Conservation (phyloP, 2,113 vertebrate genomes). For the Lamprologus lemairii region DNA sequence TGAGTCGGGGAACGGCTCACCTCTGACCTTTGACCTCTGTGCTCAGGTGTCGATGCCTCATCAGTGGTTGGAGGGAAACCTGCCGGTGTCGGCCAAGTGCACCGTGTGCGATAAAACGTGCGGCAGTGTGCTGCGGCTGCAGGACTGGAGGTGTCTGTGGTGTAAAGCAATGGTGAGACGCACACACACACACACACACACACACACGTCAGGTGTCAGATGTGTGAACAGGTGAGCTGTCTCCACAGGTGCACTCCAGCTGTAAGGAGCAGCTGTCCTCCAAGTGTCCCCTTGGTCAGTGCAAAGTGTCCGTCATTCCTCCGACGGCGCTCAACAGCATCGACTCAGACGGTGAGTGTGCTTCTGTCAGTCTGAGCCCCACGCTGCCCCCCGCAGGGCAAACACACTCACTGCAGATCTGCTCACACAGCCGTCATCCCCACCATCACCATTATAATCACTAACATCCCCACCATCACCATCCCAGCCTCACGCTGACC, state of each 20-base stretch:
- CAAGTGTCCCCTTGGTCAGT: constrained; percentile 93
- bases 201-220: background rate
- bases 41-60: constrained; percentile 94
- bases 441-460: background rate
- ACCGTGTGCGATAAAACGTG: constrained; percentile 93
- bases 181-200: too few relatives aligned
- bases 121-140: constrained; percentile 90
- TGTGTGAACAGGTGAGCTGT: background rate
- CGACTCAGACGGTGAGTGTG: constrained; percentile 85
- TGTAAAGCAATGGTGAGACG: constrained; percentile 90
- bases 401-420: background rate
- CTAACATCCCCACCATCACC: background rate
- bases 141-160: constrained; percentile 97
- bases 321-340: constrained; percentile 97
- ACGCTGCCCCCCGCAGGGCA: background rate
- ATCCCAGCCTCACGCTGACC: background rate
- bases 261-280: constrained; percentile 86
- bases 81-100: constrained; percentile 93
- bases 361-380: background rate
- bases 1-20: background rate
- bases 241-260: constrained; percentile 82
- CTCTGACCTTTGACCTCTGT: background rate
- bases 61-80: constrained; percentile 96
- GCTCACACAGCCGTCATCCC: background rate
- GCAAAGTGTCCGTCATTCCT: constrained; percentile 95